phyloP scores from a whole-genome alignment of 2,888 invertebrate species.

The Megaustenia siamemsis region DNA sequence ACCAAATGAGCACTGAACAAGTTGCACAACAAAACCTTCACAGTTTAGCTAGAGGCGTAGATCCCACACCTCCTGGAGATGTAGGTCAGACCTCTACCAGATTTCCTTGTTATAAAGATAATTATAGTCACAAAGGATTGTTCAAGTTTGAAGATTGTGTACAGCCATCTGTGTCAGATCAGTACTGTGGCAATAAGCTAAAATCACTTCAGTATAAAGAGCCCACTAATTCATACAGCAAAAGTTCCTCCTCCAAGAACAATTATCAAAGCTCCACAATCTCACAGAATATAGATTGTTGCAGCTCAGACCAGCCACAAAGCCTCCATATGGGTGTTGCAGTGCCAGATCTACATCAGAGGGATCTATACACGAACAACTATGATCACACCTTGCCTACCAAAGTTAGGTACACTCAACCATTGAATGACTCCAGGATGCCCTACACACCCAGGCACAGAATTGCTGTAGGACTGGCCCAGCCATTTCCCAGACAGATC shows the following conservation, averaged over 20 bases:
- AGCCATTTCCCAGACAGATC: conserved; percentile 6
- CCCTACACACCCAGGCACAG: conserved; percentile 18
- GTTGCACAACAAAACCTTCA: not conserved
- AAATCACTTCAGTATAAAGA: not conserved
- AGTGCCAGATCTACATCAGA: not conserved
- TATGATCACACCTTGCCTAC: not conserved
- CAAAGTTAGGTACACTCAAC: not conserved
- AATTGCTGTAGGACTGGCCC: conserved; percentile 20
- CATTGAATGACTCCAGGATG: not conserved
- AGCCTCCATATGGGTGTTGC: not conserved
- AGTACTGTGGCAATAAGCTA: not conserved
- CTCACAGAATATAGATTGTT: no score
- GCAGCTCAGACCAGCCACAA: not conserved
- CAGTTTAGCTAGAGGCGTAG: not conserved
- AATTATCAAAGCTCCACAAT: not conserved
- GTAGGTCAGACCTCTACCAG: not conserved
- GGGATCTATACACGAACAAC: not conserved
- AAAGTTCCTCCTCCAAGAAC: not conserved
- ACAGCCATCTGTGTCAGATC: not conserved
- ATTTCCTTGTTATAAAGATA: no score
- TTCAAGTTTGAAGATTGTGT: not conserved
- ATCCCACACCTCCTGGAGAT: not conserved
- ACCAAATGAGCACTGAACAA: not conserved
- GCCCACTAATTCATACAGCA: not conserved
- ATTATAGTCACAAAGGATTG: not conserved